A percentile compares a stretch with the other conserved stretches of the same genome.
phyloP scores from a whole-genome alignment of 2,888 invertebrate genomes.

The Volucella inanis region DNA sequence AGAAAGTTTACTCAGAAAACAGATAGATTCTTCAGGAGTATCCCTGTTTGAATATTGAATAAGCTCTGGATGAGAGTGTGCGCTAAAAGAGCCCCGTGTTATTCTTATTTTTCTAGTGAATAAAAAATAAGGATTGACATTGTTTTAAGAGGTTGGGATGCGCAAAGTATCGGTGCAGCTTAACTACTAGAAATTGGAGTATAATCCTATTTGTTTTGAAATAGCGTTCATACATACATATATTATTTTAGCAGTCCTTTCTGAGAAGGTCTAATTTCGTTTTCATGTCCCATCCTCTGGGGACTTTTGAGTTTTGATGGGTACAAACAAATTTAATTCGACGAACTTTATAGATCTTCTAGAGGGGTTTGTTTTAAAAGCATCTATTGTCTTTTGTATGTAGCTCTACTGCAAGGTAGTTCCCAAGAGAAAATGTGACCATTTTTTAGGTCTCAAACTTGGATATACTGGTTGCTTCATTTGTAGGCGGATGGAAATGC shows the following conservation, averaged over 20 bases:
- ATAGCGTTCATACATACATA: neutral
- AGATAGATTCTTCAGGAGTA: slow-evolving; percentile 3
- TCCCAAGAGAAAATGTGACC: slow-evolving; percentile 45
- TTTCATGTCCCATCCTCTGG: slow-evolving; percentile 54
- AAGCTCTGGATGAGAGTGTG: slow-evolving; percentile 34
- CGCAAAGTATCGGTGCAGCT: slow-evolving; percentile 23
- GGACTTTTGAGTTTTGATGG: slow-evolving; percentile 44
- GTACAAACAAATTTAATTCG: slow-evolving; percentile 66
- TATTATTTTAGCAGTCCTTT: slow-evolving; percentile 12
- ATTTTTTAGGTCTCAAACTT: slow-evolving; percentile 22
- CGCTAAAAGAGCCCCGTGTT: slow-evolving; percentile 24
- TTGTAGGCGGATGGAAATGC: slow-evolving; percentile 34
- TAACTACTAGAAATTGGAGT: slow-evolving; percentile 27
- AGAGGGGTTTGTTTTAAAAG: slow-evolving; percentile 20
- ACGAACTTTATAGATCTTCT: slow-evolving; percentile 22
- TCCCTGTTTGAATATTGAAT: slow-evolving; percentile 69
- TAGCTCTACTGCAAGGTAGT: neutral
- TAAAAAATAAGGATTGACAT: slow-evolving; percentile 62
- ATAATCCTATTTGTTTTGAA: slow-evolving; percentile 25
- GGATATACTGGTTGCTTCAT: slow-evolving; percentile 19
- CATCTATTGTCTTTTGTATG: slow-evolving; percentile 18
- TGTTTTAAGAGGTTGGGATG: slow-evolving; percentile 58
- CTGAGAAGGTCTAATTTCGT: slow-evolving; percentile 27
- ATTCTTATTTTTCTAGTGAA: neutral
- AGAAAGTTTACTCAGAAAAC: slow-evolving; percentile 42